These are phyloP conservation scores for Daktulosphaira vitifoliae DNA, from an alignment of 1,140 invertebrate genomes.

Conservation along the genomic window DNA sequence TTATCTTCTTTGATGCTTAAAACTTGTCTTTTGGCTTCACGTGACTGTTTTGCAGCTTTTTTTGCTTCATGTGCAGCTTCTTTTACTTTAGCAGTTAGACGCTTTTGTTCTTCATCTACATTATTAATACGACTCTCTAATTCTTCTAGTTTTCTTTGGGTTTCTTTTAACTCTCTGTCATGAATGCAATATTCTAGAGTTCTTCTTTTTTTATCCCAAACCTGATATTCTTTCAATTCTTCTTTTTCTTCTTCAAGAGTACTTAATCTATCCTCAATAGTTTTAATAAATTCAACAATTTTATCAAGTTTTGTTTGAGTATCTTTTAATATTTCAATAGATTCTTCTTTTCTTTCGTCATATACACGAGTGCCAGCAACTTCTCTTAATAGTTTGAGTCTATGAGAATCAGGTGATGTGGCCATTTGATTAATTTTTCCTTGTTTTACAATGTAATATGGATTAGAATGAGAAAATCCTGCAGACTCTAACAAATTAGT, in stretches of 20 bases:
- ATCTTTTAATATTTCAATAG: constrained; percentile 86
- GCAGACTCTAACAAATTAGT: constrained; percentile 98
- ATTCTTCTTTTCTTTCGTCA: constrained; percentile 95
- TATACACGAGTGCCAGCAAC: constrained; percentile 95
- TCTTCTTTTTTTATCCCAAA: constrained; percentile 92
- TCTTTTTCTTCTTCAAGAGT: constrained; percentile 98
- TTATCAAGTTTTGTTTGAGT: constrained; percentile 95
- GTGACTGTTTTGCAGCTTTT: constrained; percentile 66
- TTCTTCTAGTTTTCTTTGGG: constrained; percentile 85
- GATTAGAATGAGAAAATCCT: constrained; percentile 97
- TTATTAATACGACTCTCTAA: constrained; percentile 45
- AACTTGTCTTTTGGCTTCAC: constrained; percentile 83
- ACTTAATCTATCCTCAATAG: constrained; percentile 92
- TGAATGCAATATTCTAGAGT: constrained; percentile 97
- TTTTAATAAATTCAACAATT: constrained; percentile 94
- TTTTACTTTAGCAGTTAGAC: constrained; percentile 72
- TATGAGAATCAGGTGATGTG: constrained; percentile 94
- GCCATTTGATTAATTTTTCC: constrained; percentile 99
- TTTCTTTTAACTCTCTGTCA: constrained; percentile 91
- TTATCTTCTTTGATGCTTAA: constrained; percentile 81
- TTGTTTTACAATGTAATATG: constrained; percentile 99
- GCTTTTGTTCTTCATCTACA: constrained; percentile 83
- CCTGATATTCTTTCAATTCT: constrained; percentile 98
- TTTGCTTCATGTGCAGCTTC: constrained; percentile 89
- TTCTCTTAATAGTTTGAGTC: constrained; percentile 89